Percentiles rank a stretch among this genome's conserved stretches.
Conservation (phyloP, 2,888 invertebrate species). For the Rotaria socialis region DNA sequence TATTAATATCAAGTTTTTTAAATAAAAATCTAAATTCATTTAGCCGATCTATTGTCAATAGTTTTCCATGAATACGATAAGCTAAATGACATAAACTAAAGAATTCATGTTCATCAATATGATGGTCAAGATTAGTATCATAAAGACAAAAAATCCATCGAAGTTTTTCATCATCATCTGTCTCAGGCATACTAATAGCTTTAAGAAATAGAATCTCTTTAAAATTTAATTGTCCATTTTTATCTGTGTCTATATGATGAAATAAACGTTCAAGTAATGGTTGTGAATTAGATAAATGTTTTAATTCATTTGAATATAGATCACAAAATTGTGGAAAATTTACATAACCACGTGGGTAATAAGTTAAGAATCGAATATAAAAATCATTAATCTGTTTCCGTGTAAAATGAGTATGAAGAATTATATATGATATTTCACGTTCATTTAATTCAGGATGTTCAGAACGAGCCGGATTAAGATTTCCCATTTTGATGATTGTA, state of each 20-base stretch:
- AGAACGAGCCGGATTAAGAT: neutral
- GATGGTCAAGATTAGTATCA: slow-evolving; percentile 10
- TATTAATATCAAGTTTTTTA: neutral
- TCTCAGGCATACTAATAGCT: neutral
- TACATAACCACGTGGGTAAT: slow-evolving; percentile 12
- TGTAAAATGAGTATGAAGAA: neutral
- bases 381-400: slow-evolving; percentile 1
- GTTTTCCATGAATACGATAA: neutral
- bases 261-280: slow-evolving; percentile 28
- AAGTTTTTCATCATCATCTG: slow-evolving; percentile 1
- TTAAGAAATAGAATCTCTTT: slow-evolving; percentile 16
- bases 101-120: neutral
- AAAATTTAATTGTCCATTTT: slow-evolving; percentile 14
- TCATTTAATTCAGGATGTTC: slow-evolving; percentile 24
- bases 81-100: neutral
- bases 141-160: slow-evolving; percentile 8
- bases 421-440: neutral
- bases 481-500: neutral
- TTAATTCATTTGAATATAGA: neutral
- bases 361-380: neutral
- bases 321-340: neutral
- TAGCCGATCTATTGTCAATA: neutral
- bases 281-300: slow-evolving; percentile 28
- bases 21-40: slow-evolving; percentile 6
- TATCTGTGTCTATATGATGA: slow-evolving; percentile 22